These are phyloP conservation scores for Drosophila quasianomalipes DNA, from an alignment of 2,888 invertebrate species.

Conservation along the genomic window DNA sequence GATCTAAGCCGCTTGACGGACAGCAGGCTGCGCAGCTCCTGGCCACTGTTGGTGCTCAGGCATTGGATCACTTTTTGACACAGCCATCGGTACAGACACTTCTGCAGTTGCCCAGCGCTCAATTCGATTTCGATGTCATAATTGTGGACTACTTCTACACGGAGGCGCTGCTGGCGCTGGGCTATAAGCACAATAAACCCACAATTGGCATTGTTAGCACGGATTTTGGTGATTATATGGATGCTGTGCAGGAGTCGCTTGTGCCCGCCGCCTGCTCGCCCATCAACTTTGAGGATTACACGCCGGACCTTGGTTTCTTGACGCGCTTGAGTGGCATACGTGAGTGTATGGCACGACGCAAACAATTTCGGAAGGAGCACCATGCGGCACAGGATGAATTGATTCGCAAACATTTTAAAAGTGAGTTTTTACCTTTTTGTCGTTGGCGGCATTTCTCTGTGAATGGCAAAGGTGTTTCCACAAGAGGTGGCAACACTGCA, in stretches of 20 bases:
- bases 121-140: slow-evolving; percentile 85
- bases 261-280: slow-evolving; percentile 86
- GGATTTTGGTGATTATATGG: slow-evolving; percentile 85
- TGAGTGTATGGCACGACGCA: slow-evolving; percentile 77
- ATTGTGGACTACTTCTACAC: slow-evolving; percentile 85
- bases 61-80: slow-evolving; percentile 79
- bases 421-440: slow-evolving; percentile 49
- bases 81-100: slow-evolving; percentile 64
- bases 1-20: slow-evolving; percentile 59
- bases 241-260: slow-evolving; percentile 85
- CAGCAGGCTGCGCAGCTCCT: slow-evolving; percentile 72
- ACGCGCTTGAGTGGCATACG: slow-evolving; percentile 86
- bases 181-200: slow-evolving; percentile 84
- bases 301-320: slow-evolving; percentile 85
- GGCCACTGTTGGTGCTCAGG: slow-evolving; percentile 73
- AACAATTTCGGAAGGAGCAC: slow-evolving; percentile 77
- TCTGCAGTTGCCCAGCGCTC: slow-evolving; percentile 74
- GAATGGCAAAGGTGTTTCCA: slow-evolving; percentile 12
- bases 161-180: slow-evolving; percentile 85
- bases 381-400: slow-evolving; percentile 81
- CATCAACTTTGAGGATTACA: slow-evolving; percentile 83
- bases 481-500: slow-evolving; percentile 5
- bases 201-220: slow-evolving; percentile 84
- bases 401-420: slow-evolving; percentile 82
- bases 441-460: slow-evolving; percentile 15